Evolutionary conservation across 1,140 invertebrate species (phyloP).

Genomic region (Daktulosphaira vitifoliae): DNA sequence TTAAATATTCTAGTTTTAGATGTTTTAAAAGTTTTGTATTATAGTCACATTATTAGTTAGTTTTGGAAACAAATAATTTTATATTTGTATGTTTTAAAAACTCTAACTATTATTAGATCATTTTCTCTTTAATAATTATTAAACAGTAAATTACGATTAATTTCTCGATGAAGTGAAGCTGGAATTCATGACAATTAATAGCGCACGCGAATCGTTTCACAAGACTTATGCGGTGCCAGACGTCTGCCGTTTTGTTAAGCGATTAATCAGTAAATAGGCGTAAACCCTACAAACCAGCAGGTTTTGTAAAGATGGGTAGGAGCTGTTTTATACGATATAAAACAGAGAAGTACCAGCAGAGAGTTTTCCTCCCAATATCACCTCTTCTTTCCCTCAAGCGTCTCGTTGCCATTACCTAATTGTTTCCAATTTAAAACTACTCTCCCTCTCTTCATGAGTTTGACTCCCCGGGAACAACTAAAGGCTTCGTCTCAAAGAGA

Average conservation of each 20-base stretch:
- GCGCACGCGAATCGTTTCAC: slow-evolving; percentile 11
- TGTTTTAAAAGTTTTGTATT: too few relatives aligned
- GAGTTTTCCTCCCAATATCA: not conserved
- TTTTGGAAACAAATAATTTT: too few relatives aligned
- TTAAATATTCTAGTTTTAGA: too few relatives aligned
- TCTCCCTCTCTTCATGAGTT: not conserved
- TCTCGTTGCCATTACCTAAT: slow-evolving; percentile 2
- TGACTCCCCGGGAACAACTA: too few relatives aligned
- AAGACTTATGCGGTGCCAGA: slow-evolving; percentile 20
- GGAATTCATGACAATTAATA: slow-evolving; percentile 20
- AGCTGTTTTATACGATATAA: slow-evolving; percentile 9
- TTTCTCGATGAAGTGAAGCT: too few relatives aligned
- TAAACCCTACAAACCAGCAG: not conserved
- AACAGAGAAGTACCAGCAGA: not conserved
- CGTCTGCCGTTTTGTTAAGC: slow-evolving; percentile 13
- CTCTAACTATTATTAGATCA: too few relatives aligned
- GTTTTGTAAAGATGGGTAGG: not conserved
- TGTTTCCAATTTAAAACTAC: slow-evolving; percentile 3
- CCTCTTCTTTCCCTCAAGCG: not conserved
- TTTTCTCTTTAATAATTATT: too few relatives aligned
- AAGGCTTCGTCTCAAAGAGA: too few relatives aligned
- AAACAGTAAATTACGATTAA: too few relatives aligned
- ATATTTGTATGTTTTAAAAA: too few relatives aligned
- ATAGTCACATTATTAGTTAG: too few relatives aligned
- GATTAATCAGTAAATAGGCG: slow-evolving; percentile 18